phyloP scores from a whole-genome alignment of 2,113 vertebrate species.

The Callocephalon fimbriatum region DNA sequence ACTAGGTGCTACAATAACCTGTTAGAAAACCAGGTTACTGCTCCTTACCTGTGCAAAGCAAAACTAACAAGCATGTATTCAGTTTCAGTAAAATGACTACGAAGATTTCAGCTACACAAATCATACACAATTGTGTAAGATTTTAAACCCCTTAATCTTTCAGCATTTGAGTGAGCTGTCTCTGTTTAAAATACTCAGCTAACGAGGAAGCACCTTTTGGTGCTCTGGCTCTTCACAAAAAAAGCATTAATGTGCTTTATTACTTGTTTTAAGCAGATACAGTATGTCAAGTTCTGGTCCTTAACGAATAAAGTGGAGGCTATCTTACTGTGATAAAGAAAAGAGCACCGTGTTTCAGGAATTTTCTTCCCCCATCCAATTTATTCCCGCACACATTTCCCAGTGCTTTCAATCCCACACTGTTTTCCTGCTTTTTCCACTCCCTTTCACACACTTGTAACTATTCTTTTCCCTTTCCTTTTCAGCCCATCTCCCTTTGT shows the following conservation, averaged over 20 bases:
- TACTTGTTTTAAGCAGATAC: not conserved
- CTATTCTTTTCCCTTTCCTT: not conserved
- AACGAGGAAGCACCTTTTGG: not conserved
- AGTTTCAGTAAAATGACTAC: not conserved
- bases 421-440: not conserved
- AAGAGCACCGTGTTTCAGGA: not conserved
- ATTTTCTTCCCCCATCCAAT: not conserved
- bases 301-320: not conserved
- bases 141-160: not conserved
- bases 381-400: not conserved
- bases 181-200: not conserved
- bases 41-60: not conserved
- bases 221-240: not conserved
- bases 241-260: not conserved
- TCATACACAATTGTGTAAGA: not conserved
- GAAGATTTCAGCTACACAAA: not conserved
- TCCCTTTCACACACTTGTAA: not conserved
- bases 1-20: not conserved
- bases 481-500: constrained; percentile 31
- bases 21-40: not conserved
- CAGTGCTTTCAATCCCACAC: not conserved
- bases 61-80: not conserved
- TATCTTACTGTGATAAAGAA: not conserved
- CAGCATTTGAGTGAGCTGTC: not conserved
- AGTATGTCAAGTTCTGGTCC: not conserved